These are phyloP conservation scores for Plotosus lineatus DNA, from an alignment of 2,113 vertebrate species.

Conservation along the genomic window DNA sequence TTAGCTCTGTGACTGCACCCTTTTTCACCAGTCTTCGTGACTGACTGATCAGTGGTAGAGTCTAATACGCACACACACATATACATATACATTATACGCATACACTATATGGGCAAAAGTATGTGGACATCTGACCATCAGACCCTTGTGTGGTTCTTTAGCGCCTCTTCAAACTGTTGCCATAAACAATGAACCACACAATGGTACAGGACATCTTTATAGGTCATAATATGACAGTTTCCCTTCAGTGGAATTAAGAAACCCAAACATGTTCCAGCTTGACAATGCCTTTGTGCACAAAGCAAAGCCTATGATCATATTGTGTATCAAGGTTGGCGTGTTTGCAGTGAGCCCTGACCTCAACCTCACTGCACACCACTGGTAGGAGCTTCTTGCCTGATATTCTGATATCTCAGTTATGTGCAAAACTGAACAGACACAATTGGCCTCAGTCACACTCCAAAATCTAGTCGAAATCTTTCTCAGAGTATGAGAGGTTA, in stretches of 20 bases:
- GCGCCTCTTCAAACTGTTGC: neutral
- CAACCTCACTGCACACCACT: neutral
- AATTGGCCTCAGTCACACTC: neutral
- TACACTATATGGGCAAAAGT: neutral
- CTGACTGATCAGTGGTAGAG: constrained; percentile 93
- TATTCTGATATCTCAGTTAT: neutral
- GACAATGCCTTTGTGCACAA: neutral
- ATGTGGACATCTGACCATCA: neutral
- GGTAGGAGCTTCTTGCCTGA: neutral
- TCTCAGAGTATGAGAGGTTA: neutral
- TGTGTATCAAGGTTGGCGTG: neutral
- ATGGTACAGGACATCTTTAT: too few species aligned
- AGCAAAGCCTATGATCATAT: neutral
- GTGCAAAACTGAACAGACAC: neutral
- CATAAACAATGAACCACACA: neutral
- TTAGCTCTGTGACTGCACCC: constrained; percentile 77
- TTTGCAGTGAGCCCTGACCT: neutral
- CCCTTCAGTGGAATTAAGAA: neutral
- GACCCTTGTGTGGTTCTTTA: neutral
- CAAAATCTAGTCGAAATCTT: neutral
- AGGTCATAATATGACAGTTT: neutral
- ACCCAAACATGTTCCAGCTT: neutral
- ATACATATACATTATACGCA: neutral
- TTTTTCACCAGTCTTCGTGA: constrained; percentile 88
- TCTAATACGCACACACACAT: constrained; percentile 68